phyloP scores from a whole-genome alignment of 1,140 invertebrate species.

The Aphidius ervi region DNA sequence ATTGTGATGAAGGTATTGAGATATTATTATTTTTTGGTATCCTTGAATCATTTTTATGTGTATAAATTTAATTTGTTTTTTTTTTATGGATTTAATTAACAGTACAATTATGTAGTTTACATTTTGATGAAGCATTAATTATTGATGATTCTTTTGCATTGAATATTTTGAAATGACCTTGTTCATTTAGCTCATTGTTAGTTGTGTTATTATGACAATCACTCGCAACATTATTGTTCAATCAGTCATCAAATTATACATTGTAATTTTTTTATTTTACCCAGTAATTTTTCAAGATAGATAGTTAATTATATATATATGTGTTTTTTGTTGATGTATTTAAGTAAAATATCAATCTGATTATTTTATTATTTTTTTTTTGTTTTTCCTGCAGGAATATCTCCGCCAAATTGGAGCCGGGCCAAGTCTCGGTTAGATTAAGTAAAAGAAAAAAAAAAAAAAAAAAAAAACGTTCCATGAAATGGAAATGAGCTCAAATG shows the following conservation, averaged over 20 bases:
- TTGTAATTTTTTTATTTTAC: not conserved
- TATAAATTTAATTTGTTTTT: too few relatives aligned
- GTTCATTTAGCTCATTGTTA: conserved; percentile 4
- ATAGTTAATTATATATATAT: not conserved
- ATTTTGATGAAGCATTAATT: too few relatives aligned
- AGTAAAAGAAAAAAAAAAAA: not conserved
- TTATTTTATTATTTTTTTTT: conserved; percentile 1
- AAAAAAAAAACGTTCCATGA: not conserved
- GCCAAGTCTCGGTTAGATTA: not conserved
- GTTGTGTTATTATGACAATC: not conserved
- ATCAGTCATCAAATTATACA: not conserved
- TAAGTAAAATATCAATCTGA: not conserved
- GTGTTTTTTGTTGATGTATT: not conserved
- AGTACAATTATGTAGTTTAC: too few relatives aligned
- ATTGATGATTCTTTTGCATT: too few relatives aligned
- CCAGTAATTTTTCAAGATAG: not conserved
- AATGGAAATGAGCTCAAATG: conserved; percentile 20
- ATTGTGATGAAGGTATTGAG: too few relatives aligned
- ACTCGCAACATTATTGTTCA: not conserved
- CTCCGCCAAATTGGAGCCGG: not conserved
- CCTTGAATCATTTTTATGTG: too few relatives aligned
- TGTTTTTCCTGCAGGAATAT: not conserved
- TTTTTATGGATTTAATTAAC: too few relatives aligned
- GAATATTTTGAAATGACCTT: not conserved
- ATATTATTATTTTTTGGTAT: too few relatives aligned